Conservation (phyloP, 92 coral and sea anemone genomes). For the Zoanthus gigantus region DNA sequence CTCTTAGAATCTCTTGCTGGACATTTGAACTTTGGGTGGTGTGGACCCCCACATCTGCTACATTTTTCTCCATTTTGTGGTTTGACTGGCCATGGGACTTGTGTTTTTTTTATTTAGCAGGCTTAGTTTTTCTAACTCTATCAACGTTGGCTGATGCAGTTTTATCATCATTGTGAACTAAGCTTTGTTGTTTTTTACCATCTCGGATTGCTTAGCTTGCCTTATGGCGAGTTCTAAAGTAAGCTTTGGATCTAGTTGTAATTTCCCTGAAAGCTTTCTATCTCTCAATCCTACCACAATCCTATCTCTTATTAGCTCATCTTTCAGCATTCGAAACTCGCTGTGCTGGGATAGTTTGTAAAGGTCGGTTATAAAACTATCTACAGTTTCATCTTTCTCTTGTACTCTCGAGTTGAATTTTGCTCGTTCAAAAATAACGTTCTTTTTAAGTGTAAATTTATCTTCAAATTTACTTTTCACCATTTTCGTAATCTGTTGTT, state of each 20-base stretch:
- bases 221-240: not conserved
- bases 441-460: not conserved
- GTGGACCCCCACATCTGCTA: no score
- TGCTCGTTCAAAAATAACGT: not conserved
- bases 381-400: conserved; percentile 38
- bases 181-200: conserved; percentile 26
- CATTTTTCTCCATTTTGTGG: no score
- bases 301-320: conserved; percentile 49
- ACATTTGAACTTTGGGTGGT: no score
- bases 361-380: conserved; percentile 35
- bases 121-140: not conserved
- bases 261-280: not conserved
- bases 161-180: not conserved
- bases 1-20: no score
- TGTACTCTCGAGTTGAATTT: conserved; percentile 53
- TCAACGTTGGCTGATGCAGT: not conserved
- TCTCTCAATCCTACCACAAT: not conserved
- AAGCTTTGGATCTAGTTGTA: not conserved
- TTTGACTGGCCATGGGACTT: no score
- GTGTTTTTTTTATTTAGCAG: no score
- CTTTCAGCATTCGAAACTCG: conserved; percentile 31
- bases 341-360: not conserved
- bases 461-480: conserved; percentile 7
- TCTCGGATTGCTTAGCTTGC: not conserved
- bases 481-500: conserved; percentile 19